phyloP scores from a whole-genome alignment of 2,113 vertebrate species.

The Caranx melampygus region DNA sequence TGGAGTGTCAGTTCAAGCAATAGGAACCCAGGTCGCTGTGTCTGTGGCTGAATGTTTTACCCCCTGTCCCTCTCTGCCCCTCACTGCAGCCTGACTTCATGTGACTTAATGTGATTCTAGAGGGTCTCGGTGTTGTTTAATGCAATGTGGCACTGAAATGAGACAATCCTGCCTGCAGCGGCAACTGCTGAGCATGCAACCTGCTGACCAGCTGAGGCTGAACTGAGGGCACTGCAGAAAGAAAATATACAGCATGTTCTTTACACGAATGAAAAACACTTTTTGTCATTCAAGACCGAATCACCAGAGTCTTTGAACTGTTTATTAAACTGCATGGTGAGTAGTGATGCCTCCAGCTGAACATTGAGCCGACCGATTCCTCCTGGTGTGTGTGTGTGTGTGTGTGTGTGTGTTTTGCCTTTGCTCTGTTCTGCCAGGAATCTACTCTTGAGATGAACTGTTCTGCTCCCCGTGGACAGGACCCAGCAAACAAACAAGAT shows the following conservation, averaged over 20 bases:
- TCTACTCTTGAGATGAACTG: constrained; percentile 36
- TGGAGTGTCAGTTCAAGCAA: not conserved
- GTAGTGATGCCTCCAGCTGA: constrained; percentile 12
- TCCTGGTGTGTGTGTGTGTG: constrained; percentile 13
- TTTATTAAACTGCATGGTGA: constrained; percentile 8
- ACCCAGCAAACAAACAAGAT: constrained; percentile 66
- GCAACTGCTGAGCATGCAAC: constrained; percentile 5
- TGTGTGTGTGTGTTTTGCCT: constrained; percentile 13
- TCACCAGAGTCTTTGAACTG: constrained; percentile 8
- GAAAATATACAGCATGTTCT: not conserved
- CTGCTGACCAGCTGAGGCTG: not conserved
- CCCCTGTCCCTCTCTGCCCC: not conserved
- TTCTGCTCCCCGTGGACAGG: constrained; percentile 35
- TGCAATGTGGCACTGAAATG: constrained; percentile 22
- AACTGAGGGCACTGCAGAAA: constrained; percentile 2
- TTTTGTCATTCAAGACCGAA: constrained; percentile 15
- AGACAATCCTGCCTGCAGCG: constrained; percentile 15
- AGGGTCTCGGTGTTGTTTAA: constrained; percentile 7
- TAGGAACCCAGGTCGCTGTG: not conserved
- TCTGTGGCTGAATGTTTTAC: constrained; percentile 20
- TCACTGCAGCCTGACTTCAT: constrained; percentile 1
- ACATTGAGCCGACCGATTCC: constrained; percentile 5
- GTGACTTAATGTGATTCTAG: constrained; percentile 5
- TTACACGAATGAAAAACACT: not conserved
- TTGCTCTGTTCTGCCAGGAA: constrained; percentile 19